Evolutionary conservation across 2,113 vertebrate genomes (phyloP), one percentile per base, ranked within the genome.

Genomic region (Ammodramus savannarum): DNA sequence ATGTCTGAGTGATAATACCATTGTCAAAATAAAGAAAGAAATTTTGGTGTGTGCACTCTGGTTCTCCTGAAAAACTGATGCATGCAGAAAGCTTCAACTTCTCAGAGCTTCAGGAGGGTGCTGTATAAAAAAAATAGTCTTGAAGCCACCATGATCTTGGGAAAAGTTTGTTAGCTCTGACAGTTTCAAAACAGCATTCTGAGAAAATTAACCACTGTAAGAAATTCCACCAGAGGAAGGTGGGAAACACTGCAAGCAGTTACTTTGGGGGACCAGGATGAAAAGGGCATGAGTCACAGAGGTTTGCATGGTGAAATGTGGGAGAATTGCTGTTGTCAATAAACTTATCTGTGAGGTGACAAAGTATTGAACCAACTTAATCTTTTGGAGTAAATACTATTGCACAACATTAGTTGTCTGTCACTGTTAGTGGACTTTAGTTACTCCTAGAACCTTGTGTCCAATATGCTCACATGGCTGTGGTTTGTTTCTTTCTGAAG

Each of bases 401-500:
- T 74, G 43, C 32, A 63, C 23, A 29, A 26, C 18, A 16, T 36
- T 20, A 16, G 27, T 27, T 46, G 44, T 63, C 74, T 82, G 80
- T 59, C 57, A 36, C 59, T 48, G 63, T 38, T 38, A 58, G 55
- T 39, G 43, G 34, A 31, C 85, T 39, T 27, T 3, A 72, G 34
- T 52, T 77, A 48, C 34, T 62, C 8, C 38, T 66, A 38, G 27
- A 32, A 59, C 32, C 32, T 65, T 46, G n/a, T 89, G 63, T 29
- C 9, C 11, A 29, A 1, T 72, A 7, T 49, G 19, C 41, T 89
- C 38, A 75, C 7, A 0, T 7, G 19, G 38, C 51, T 79, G 59
- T 92, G 51, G 19, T 71, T 80, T 54, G 31, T 89, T 63, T 88
- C 39, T 62, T 73, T 59, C 44, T 72, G 34, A 77, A 99, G 99